Base-by-base conservation (phyloP, 1,140 invertebrate species). In the Drosophila eugracilis region DNA sequence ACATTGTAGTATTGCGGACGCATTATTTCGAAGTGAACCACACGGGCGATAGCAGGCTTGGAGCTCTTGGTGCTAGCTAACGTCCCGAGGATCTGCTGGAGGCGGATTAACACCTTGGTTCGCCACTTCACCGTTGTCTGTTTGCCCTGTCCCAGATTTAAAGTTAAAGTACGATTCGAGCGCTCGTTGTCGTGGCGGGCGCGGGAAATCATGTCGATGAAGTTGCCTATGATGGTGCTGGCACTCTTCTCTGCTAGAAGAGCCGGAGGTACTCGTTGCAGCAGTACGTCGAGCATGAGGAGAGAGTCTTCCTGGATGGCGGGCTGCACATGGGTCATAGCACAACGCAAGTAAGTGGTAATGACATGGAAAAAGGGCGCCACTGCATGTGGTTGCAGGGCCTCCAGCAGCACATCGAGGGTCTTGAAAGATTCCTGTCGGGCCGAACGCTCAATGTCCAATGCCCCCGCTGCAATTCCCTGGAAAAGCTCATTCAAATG, bases 261-360 rank as follows among this genome's bases (percentile, higher is more conserved):
- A 1, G 52, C 39, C 36, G 90, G 78, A 3, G 94, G 94, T 53
- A 94, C 93, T 50, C 94, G 93, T 30, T 94, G 90, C 12, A 96
- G 89, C 17, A 97, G 91, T 49, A 94, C 93, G 78, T 96, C 96
- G n/a, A 97, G 91, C 48, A 97, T 93, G 6, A 94, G 79, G 2
- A 98, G 91, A 0, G 97, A 96, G 90, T 97, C 96, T 89, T 96
- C 95, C 86, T 97, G 95, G 47, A 97, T 95, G 42, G 93, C 92
- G 10, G 93, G 93, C 89, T 96, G 93, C 54, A 98, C 96, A 75
- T 97, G 96, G 7, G 96, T 97, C 96, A 97, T 97, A 1, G 96
- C 95, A 92, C 96, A 97, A 26, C 94, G 94, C 26, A 97, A 90
- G 84, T 97, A 96, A 9, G 95, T 95, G 34, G 94, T 94, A 37